A percentile compares a stretch with the other conserved stretches of the same genome.
Evolutionary conservation across 53 echinoderm and acorn worm species (phyloP).

Genomic region (Mesocentrotus franciscanus): DNA sequence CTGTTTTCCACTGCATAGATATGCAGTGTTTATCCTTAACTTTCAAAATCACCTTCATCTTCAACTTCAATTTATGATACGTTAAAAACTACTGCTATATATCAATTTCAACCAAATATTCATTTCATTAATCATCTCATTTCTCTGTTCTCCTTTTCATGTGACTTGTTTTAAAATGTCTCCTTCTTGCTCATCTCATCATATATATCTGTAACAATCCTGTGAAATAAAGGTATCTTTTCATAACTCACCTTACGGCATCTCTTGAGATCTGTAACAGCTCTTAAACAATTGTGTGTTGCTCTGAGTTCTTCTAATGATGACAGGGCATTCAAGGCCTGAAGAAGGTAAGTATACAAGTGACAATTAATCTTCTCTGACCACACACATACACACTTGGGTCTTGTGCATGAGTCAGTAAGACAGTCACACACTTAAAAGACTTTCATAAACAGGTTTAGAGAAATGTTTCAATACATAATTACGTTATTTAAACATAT

Average conservation of each 20-base stretch:
- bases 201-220: neutral
- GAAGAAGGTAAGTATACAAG: conserved; percentile 3
- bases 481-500: too few relatives aligned
- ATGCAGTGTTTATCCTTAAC: too few relatives aligned
- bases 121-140: neutral
- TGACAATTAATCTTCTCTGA: neutral
- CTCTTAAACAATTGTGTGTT: conserved; percentile 82
- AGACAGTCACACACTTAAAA: too few relatives aligned
- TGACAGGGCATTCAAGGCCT: conserved; percentile 89
- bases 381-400: too few relatives aligned
- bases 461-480: too few relatives aligned
- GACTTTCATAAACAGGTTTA: too few relatives aligned
- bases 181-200: neutral
- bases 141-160: neutral
- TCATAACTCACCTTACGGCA: conserved; percentile 84
- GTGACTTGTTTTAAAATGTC: neutral
- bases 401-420: too few relatives aligned
- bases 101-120: neutral
- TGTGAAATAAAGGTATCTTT: neutral
- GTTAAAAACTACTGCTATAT: neutral
- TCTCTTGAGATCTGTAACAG: conserved; percentile 84
- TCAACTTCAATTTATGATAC: too few relatives aligned
- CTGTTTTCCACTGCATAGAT: neutral
- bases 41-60: neutral
- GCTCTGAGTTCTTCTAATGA: conserved; percentile 92